These are phyloP conservation scores for Eufriesea mexicana DNA, from an alignment of 1,140 invertebrate species.

Conservation along the genomic window DNA sequence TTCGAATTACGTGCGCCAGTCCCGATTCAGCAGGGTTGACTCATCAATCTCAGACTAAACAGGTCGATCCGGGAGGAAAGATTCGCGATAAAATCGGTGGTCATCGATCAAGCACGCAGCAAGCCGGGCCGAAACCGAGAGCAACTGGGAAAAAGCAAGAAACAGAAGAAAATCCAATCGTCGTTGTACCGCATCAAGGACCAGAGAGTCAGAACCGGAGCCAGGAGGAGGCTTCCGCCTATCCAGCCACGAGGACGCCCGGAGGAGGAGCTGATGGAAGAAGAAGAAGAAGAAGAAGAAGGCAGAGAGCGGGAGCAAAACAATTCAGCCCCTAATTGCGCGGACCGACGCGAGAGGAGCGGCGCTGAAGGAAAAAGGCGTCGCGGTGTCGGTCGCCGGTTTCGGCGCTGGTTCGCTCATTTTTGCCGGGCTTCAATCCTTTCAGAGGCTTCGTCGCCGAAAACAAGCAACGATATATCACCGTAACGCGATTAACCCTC, in stretches of 20 bases:
- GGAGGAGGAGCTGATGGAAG: neutral
- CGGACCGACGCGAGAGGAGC: neutral
- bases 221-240: neutral
- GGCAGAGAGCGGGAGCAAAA: constrained; percentile 1
- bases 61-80: too few relatives aligned
- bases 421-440: constrained; percentile 69
- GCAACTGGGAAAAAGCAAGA: neutral
- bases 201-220: too few relatives aligned
- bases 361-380: constrained; percentile 25
- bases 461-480: constrained; percentile 61
- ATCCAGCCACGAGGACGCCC: neutral
- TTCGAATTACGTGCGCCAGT: too few relatives aligned
- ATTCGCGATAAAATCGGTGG: too few relatives aligned
- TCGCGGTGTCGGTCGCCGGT: constrained; percentile 1
- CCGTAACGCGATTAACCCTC: constrained; percentile 59
- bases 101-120: too few relatives aligned
- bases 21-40: too few relatives aligned
- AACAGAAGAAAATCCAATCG: neutral
- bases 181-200: neutral
- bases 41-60: too few relatives aligned
- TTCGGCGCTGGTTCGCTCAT: constrained; percentile 48
- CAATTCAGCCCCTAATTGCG: constrained; percentile 25
- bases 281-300: neutral
- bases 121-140: neutral
- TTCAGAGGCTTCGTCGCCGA: constrained; percentile 69